Evolutionary conservation across 2,888 invertebrate species (phyloP).

Genomic region (Ceriagrion tenellum): DNA sequence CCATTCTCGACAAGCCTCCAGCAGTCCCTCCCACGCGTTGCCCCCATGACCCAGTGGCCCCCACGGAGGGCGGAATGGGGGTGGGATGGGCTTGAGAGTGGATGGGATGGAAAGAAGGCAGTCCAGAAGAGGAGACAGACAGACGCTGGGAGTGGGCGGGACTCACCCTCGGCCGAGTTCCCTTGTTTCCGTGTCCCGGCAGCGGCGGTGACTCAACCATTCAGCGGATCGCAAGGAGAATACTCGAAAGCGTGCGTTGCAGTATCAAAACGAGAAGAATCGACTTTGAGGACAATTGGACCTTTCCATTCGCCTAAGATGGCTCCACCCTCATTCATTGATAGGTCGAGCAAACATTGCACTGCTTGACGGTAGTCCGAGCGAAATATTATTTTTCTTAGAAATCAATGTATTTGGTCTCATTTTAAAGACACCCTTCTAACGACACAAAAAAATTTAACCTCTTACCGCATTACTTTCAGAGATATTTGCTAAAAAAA

Average conservation of each 20-base stretch:
- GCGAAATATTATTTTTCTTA: no score
- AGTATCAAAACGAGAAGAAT: no score
- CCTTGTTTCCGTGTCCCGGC: conserved; percentile 43
- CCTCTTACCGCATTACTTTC: no score
- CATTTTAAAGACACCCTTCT: no score
- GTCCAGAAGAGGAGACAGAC: neutral
- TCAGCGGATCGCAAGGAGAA: neutral
- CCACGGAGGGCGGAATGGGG: neutral
- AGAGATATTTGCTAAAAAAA: no score
- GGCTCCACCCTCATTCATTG: no score
- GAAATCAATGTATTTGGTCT: no score
- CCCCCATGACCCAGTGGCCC: conserved; percentile 66
- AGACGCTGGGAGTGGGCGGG: neutral
- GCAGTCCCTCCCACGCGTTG: conserved; percentile 50
- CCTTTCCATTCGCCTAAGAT: no score
- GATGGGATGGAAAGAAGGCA: neutral
- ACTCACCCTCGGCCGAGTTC: conserved; percentile 39
- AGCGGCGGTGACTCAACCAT: conserved; percentile 45
- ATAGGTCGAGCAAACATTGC: no score
- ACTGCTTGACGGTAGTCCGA: no score
- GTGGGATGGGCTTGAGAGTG: neutral
- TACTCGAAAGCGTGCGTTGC: neutral
- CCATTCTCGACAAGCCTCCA: neutral
- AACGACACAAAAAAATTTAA: no score
- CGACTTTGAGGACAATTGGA: no score